These are phyloP conservation scores for Adelognathus sp. DNA, from an alignment of 2,888 invertebrate genomes.

Conservation along the genomic window DNA sequence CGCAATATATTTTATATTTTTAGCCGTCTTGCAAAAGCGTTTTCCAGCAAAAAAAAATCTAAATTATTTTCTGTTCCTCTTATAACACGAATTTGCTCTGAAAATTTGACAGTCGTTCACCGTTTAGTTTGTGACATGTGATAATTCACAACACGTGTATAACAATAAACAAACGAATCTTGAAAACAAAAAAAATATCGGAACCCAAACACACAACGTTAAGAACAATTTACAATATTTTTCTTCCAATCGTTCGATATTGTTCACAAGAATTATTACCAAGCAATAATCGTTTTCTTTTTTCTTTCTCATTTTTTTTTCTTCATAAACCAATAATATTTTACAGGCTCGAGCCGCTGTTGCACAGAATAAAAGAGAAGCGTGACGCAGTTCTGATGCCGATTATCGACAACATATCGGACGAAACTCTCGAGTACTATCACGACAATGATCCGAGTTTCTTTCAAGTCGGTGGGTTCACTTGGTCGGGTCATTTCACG, in stretches of 20 bases:
- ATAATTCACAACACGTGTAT: too few relatives aligned
- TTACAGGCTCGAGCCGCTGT: constrained; percentile 91
- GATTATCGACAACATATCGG: constrained; percentile 96
- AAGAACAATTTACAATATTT: not conserved
- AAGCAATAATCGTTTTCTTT: not conserved
- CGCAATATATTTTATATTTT: too few relatives aligned
- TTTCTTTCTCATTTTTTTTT: not conserved
- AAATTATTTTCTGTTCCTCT: too few relatives aligned
- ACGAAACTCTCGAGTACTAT: constrained; percentile 89
- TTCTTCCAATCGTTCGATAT: not conserved
- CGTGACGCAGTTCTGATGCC: constrained; percentile 93
- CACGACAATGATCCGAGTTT: constrained; percentile 70
- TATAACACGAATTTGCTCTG: too few relatives aligned
- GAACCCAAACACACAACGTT: too few relatives aligned
- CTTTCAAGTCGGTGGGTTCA: constrained; percentile 90
- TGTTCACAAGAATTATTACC: not conserved
- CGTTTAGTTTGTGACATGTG: too few relatives aligned
- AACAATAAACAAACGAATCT: too few relatives aligned
- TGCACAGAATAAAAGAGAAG: constrained; percentile 92
- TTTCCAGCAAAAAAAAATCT: too few relatives aligned
- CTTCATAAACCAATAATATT: not conserved
- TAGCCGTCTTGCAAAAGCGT: too few relatives aligned
- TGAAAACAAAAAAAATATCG: too few relatives aligned
- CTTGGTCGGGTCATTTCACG: constrained; percentile 95
- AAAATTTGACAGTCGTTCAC: too few relatives aligned